A percentile compares a stretch with the other conserved stretches of the same genome.
phyloP scores from a whole-genome alignment of 2,888 invertebrate species.

The Stenodera caucasica region DNA sequence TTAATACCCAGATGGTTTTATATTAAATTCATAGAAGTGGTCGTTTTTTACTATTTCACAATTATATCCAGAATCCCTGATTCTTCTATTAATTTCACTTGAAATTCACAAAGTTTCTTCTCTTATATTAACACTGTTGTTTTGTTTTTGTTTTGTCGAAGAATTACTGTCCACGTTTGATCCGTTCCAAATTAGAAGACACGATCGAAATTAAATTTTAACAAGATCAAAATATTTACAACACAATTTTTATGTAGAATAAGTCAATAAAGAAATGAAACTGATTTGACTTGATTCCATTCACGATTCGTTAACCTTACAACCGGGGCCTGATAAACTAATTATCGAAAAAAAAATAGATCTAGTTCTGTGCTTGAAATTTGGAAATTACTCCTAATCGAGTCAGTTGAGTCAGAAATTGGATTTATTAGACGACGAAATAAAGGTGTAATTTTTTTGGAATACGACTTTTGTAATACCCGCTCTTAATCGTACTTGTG shows the following conservation, averaged over 20 bases:
- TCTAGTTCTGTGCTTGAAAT: too few relatives aligned
- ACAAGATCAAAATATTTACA: background rate
- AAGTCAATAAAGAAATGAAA: background rate
- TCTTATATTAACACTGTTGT: too few relatives aligned
- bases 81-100: background rate
- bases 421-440: too few relatives aligned
- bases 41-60: background rate
- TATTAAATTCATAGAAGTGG: background rate
- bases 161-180: too few relatives aligned
- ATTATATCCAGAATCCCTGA: background rate
- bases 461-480: too few relatives aligned
- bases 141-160: too few relatives aligned
- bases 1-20: conserved; percentile 4
- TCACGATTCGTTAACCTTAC: background rate
- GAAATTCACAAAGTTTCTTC: too few relatives aligned
- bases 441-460: too few relatives aligned
- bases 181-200: background rate
- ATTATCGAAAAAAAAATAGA: too few relatives aligned
- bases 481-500: too few relatives aligned
- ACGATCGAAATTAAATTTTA: background rate
- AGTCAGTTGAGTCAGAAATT: too few relatives aligned
- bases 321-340: background rate
- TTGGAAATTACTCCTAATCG: too few relatives aligned
- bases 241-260: background rate
- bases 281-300: background rate